Evolutionary conservation across 1,140 invertebrate genomes (phyloP).

Genomic region (Drosophila kanapiae): DNA sequence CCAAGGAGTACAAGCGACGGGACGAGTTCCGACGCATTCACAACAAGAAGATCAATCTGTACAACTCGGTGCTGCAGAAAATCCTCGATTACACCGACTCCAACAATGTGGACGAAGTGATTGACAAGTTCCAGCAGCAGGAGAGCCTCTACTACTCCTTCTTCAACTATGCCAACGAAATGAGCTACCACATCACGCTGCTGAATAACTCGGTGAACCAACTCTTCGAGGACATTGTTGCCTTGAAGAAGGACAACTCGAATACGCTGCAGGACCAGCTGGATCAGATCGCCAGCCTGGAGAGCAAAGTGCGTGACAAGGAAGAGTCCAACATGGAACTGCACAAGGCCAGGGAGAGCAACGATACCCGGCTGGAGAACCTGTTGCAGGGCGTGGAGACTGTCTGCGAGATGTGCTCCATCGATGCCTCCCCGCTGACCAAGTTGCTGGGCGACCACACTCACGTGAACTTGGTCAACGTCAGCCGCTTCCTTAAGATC

Average conservation of each 20-base stretch:
- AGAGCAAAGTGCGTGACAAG: constrained; percentile 50
- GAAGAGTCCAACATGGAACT: constrained; percentile 57
- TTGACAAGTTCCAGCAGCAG: constrained; percentile 74
- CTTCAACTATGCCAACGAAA: constrained; percentile 81
- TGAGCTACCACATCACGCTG: constrained; percentile 75
- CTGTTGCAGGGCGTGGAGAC: constrained; percentile 71
- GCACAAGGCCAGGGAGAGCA: constrained; percentile 48
- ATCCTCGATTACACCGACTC: constrained; percentile 69
- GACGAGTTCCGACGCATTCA: constrained; percentile 65
- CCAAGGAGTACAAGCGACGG: constrained; percentile 69
- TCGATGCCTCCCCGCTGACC: constrained; percentile 53
- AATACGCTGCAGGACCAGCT: constrained; percentile 60
- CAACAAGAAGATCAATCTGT: constrained; percentile 73
- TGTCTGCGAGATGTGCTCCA: constrained; percentile 63
- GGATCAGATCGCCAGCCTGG: constrained; percentile 55
- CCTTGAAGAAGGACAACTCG: constrained; percentile 63
- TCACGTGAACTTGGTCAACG: constrained; percentile 66
- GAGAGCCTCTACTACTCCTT: constrained; percentile 79
- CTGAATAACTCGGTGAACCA: constrained; percentile 77
- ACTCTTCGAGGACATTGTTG: constrained; percentile 68
- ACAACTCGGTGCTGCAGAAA: constrained; percentile 72
- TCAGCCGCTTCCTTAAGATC: constrained; percentile 60
- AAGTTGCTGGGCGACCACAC: constrained; percentile 63
- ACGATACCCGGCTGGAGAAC: constrained; percentile 62
- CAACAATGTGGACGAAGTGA: constrained; percentile 63